A percentile compares a stretch with the other conserved stretches of the same genome.
Evolutionary conservation across 1,140 invertebrate genomes (phyloP).

Genomic region (Tyrophagus putrescentiae): DNA sequence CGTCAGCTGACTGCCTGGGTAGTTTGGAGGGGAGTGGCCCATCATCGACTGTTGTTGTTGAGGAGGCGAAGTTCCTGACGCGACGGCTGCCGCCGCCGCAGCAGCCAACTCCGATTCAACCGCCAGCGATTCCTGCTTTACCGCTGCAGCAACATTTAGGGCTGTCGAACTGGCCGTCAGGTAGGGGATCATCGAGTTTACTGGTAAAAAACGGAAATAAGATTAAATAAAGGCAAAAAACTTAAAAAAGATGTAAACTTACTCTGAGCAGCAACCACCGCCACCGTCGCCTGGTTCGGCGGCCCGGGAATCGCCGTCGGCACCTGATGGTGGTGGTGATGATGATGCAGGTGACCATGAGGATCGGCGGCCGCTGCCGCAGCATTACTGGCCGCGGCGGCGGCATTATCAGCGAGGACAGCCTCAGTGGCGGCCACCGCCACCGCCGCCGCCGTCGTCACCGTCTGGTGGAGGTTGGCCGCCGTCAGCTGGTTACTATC

Average conservation of each 20-base stretch:
- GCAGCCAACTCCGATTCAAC: too few relatives aligned
- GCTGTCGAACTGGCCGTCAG: slow-evolving; percentile 10
- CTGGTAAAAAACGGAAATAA: background rate
- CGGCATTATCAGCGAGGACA: background rate
- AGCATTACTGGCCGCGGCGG: background rate
- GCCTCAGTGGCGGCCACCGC: slow-evolving; percentile 2
- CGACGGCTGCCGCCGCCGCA: background rate
- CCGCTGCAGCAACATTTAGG: slow-evolving; percentile 21
- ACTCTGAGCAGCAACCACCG: background rate
- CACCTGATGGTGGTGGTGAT: too few relatives aligned
- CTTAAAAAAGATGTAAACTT: too few relatives aligned
- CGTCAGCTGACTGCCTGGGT: too few relatives aligned
- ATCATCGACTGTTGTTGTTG: slow-evolving; percentile 1
- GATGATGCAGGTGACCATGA: background rate
- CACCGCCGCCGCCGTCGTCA: background rate
- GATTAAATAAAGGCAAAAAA: background rate
- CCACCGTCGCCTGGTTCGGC: background rate
- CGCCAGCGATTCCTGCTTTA: background rate
- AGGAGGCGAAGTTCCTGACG: background rate
- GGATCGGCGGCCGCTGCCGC: background rate
- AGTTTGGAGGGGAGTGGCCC: too few relatives aligned
- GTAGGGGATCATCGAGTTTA: slow-evolving; percentile 13
- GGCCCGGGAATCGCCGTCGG: background rate
- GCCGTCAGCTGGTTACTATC: slow-evolving; percentile 4
- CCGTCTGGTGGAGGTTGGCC: slow-evolving; percentile 3